A percentile compares a stretch with the other conserved stretches of the same genome.
phyloP scores from a whole-genome alignment of 2,888 invertebrate species.

The Parapristionchus giblindavisi region DNA sequence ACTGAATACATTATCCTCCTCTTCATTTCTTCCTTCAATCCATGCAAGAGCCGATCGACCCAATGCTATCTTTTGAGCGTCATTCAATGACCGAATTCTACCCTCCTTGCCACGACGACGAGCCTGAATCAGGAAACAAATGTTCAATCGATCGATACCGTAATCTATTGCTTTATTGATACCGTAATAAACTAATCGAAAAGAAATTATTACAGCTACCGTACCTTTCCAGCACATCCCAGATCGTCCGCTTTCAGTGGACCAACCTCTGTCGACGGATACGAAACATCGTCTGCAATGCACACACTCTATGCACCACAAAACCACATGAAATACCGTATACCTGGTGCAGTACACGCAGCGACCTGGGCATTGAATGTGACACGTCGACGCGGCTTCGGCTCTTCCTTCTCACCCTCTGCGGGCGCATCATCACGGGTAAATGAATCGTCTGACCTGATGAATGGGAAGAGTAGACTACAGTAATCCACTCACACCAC shows the following conservation, averaged over 20 bases:
- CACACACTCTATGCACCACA: background rate
- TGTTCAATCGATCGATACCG: background rate
- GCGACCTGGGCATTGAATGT: slow-evolving; percentile 64
- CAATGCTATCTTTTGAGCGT: slow-evolving; percentile 15
- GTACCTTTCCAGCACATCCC: slow-evolving; percentile 27
- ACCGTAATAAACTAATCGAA: background rate
- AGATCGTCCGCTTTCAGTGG: slow-evolving; percentile 61
- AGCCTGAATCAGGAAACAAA: slow-evolving; percentile 5
- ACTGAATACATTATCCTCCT: slow-evolving; percentile 37
- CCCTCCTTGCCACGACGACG: slow-evolving; percentile 36
- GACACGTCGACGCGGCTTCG: slow-evolving; percentile 52
- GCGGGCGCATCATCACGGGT: background rate
- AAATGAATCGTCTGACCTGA: background rate
- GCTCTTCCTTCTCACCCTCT: slow-evolving; percentile 4
- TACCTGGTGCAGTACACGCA: slow-evolving; percentile 67
- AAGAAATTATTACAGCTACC: background rate
- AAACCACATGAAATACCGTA: too few relatives aligned
- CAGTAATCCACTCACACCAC: too few relatives aligned
- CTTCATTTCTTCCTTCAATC: slow-evolving; percentile 25
- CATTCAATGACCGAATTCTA: background rate
- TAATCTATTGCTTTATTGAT: background rate
- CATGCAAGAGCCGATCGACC: background rate
- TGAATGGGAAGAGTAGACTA: background rate
- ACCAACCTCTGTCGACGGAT: slow-evolving; percentile 56
- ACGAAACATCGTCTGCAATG: slow-evolving; percentile 56